Evolutionary conservation across 2,797 vertebrate species (phyloP).

Genomic region (Gephyroberyx darwinii): DNA sequence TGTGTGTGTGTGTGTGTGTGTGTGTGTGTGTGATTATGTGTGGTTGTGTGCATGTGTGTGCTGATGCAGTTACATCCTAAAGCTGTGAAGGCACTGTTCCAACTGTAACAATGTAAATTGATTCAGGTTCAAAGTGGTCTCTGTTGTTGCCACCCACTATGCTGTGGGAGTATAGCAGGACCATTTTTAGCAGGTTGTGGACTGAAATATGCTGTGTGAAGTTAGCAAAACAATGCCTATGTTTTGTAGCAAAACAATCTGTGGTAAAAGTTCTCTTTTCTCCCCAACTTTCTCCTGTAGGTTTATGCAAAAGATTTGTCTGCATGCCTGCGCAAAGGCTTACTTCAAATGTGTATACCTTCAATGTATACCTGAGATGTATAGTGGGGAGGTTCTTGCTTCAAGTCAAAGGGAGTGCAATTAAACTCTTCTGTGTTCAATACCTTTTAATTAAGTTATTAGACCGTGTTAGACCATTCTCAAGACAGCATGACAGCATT

Average conservation of each 20-base stretch:
- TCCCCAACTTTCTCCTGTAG: slow-evolving; percentile 8
- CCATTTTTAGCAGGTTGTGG: slow-evolving; percentile 65
- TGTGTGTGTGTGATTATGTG: slow-evolving; percentile 30
- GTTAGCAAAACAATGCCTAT: slow-evolving; percentile 58
- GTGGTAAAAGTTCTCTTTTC: slow-evolving; percentile 21
- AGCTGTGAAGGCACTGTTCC: slow-evolving; percentile 58
- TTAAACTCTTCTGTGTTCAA: slow-evolving; percentile 2
- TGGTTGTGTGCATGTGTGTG: slow-evolving; percentile 34
- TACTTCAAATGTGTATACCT: slow-evolving; percentile 19
- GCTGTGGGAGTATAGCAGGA: slow-evolving; percentile 54
- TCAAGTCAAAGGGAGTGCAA: slow-evolving; percentile 10
- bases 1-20: slow-evolving; percentile 14
- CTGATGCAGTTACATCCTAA: slow-evolving; percentile 44
- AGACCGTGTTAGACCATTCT: slow-evolving; percentile 7
- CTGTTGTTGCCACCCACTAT: slow-evolving; percentile 63
- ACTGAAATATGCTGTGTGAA: slow-evolving; percentile 56
- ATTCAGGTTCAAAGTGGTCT: slow-evolving; percentile 72
- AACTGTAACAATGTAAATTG: slow-evolving; percentile 77
- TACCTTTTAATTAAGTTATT: slow-evolving; percentile 1
- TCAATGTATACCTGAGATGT: slow-evolving; percentile 37
- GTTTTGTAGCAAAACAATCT: slow-evolving; percentile 37
- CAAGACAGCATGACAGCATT: too few species aligned
- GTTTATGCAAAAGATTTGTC: slow-evolving; percentile 14
- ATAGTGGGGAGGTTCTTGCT: background rate
- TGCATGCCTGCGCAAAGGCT: slow-evolving; percentile 12